These are phyloP conservation scores for Campoletis sonorensis DNA, from an alignment of 1,140 invertebrate species.

Conservation along the genomic window DNA sequence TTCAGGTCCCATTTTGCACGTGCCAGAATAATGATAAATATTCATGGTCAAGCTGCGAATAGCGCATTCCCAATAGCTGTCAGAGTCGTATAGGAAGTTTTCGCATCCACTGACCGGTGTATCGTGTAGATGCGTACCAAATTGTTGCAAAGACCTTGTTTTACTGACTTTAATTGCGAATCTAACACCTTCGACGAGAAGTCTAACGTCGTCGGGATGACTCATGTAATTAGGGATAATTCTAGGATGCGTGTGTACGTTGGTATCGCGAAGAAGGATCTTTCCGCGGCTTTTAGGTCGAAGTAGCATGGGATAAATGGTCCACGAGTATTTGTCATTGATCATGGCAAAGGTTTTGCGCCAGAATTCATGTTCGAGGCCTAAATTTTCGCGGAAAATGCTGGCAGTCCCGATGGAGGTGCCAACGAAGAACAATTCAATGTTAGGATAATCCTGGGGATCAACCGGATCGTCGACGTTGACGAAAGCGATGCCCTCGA, in stretches of 20 bases:
- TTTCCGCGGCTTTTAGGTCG: conserved; percentile 85
- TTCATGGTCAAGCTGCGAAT: conserved; percentile 82
- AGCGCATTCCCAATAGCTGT: conserved; percentile 86
- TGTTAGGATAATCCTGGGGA: conserved; percentile 82
- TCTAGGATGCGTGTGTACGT: conserved; percentile 85
- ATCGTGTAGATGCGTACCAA: conserved; percentile 79
- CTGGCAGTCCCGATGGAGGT: conserved; percentile 78
- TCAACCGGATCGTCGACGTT: conserved; percentile 82
- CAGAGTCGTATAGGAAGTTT: conserved; percentile 80
- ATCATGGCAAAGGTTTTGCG: conserved; percentile 75
- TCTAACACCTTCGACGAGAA: conserved; percentile 81
- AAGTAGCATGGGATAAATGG: conserved; percentile 83
- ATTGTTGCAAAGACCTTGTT: conserved; percentile 78
- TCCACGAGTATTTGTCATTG: conserved; percentile 78
- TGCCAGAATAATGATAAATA: conserved; percentile 88
- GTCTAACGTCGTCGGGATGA: conserved; percentile 80
- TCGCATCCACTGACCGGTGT: conserved; percentile 81
- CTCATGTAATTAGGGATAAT: conserved; percentile 89
- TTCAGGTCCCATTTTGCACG: conserved; percentile 89
- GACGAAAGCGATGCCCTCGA: conserved; percentile 87
- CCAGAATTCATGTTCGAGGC: conserved; percentile 79
- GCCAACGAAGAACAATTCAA: conserved; percentile 83
- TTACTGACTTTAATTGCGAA: conserved; percentile 78
- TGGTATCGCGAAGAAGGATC: conserved; percentile 80
- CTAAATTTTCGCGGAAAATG: conserved; percentile 77